Conservation (phyloP, 2,888 invertebrate genomes). For the Drosophila melanosoma region DNA sequence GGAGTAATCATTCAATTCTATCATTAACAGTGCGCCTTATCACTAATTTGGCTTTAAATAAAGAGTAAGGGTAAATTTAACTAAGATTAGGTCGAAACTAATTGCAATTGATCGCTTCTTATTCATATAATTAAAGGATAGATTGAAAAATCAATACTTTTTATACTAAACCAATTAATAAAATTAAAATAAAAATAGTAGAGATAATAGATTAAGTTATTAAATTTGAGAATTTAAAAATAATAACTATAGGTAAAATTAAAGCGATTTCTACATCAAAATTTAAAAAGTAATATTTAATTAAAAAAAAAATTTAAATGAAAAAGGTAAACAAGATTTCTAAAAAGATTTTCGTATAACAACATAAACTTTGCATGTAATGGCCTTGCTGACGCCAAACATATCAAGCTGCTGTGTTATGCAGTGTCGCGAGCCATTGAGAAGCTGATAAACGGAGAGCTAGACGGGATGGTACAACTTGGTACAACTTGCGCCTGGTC, state of each 20-base stretch:
- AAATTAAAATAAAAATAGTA: slow-evolving; percentile 86
- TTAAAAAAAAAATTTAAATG: slow-evolving; percentile 87
- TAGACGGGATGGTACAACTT: too few species aligned
- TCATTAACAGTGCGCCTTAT: slow-evolving; percentile 86
- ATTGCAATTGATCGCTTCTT: neutral
- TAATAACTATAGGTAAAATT: slow-evolving; percentile 87
- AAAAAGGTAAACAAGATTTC: slow-evolving; percentile 86
- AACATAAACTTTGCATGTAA: too few species aligned
- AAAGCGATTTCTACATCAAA: slow-evolving; percentile 90
- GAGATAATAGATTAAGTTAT: slow-evolving; percentile 71
- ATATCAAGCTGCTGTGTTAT: too few species aligned
- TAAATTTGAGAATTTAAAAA: slow-evolving; percentile 81
- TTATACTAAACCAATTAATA: slow-evolving; percentile 83
- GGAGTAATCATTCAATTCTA: slow-evolving; percentile 83
- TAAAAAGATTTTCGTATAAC: too few species aligned
- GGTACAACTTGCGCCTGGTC: too few species aligned
- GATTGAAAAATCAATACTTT: slow-evolving; percentile 84
- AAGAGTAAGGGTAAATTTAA: neutral
- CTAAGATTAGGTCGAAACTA: neutral
- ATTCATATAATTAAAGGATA: slow-evolving; percentile 64
- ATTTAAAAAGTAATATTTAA: slow-evolving; percentile 89
- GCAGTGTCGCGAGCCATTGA: too few species aligned
- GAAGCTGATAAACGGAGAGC: too few species aligned
- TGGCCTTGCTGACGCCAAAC: too few species aligned
- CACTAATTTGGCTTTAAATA: slow-evolving; percentile 83